Evolutionary conservation across 2,797 vertebrate species (phyloP).

Genomic region (Rhabdomys pumilio): DNA sequence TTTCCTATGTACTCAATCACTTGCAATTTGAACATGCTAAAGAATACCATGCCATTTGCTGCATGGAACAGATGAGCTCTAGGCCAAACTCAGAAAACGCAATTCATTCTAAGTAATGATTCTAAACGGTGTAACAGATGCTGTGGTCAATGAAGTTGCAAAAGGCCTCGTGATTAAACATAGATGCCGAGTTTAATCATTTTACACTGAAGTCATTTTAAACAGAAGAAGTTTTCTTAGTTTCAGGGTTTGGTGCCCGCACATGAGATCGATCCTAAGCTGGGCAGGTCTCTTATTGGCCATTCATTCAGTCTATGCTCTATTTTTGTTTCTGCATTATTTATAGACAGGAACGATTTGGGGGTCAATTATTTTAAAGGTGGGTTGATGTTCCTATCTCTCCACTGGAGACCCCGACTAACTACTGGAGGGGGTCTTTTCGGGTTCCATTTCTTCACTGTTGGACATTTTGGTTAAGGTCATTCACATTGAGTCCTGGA

Average conservation of each 20-base stretch:
- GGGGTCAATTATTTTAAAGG: background rate
- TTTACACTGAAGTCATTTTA: slow-evolving; percentile 56
- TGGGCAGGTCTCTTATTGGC: background rate
- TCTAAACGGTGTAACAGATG: slow-evolving; percentile 70
- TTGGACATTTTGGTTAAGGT: background rate
- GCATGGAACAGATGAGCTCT: slow-evolving; percentile 49
- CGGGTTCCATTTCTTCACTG: background rate
- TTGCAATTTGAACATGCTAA: slow-evolving; percentile 70
- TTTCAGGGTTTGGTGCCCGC: background rate
- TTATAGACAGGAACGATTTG: background rate
- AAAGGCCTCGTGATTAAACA: slow-evolving; percentile 41
- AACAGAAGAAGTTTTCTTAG: background rate
- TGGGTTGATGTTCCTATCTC: background rate
- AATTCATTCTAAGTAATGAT: slow-evolving; percentile 42
- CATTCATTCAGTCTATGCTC: background rate
- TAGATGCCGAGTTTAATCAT: slow-evolving; percentile 35
- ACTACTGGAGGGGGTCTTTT: background rate
- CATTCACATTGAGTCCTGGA: background rate
- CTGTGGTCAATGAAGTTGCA: slow-evolving; percentile 54
- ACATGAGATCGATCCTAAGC: background rate
- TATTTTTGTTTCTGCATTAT: background rate
- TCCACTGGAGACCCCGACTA: background rate
- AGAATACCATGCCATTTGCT: slow-evolving; percentile 54
- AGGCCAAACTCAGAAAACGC: slow-evolving; percentile 73
- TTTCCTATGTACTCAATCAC: slow-evolving; percentile 74